A percentile compares a stretch with the other conserved stretches of the same genome.
These are phyloP conservation scores for Platalea minor DNA, from an alignment of 2,797 vertebrate genomes.

Conservation along the genomic window DNA sequence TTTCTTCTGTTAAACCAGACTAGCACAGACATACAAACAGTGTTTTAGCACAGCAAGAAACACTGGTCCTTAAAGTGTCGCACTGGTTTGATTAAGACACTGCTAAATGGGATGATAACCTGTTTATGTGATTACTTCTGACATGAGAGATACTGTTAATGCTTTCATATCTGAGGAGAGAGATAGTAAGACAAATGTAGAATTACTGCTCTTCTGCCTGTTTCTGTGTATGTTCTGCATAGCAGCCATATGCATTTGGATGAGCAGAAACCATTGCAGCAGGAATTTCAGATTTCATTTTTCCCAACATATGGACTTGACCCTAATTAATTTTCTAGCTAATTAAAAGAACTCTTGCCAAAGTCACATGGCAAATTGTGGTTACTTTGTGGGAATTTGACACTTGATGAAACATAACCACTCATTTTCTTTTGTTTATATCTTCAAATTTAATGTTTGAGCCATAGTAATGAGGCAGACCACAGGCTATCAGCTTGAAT, in stretches of 20 bases:
- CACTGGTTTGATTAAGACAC: not conserved
- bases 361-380: not conserved
- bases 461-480: not conserved
- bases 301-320: not conserved
- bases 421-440: not conserved
- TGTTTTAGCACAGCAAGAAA: not conserved
- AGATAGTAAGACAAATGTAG: not conserved
- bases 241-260: accelerated
- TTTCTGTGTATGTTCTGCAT: not conserved
- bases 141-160: not conserved
- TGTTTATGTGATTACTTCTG: not conserved
- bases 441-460: not conserved
- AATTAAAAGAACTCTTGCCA: not conserved
- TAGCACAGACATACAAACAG: not conserved
- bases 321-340: not conserved
- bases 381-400: not conserved
- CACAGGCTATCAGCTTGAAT: not conserved
- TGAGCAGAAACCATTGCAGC: not conserved
- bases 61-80: not conserved
- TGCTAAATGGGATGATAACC: not conserved
- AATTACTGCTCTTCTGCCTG: not conserved
- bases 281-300: not conserved
- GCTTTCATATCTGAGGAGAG: not conserved
- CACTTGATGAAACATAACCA: not conserved
- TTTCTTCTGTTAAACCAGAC: not conserved